A percentile compares a stretch with the other conserved stretches of the same genome.
Evolutionary conservation across 1,140 invertebrate genomes (phyloP).

Genomic region (Eurosta solidaginis): DNA sequence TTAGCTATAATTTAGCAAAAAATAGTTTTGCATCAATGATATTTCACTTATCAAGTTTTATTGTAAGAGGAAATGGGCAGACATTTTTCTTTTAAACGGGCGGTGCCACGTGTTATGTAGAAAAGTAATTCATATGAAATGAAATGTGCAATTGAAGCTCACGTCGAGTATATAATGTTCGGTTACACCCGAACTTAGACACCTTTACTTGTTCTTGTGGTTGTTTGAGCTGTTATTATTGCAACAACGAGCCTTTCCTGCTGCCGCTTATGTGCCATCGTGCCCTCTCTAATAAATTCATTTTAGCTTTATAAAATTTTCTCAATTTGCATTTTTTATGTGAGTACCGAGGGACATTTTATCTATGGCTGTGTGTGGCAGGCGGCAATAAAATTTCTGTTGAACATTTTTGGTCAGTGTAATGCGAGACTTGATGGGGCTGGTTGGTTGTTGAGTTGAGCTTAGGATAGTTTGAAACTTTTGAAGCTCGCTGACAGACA

Average conservation of each 20-base stretch:
- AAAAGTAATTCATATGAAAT: too few species aligned
- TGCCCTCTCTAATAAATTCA: conserved; percentile 45
- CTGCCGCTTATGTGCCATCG: neutral
- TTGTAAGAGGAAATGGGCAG: too few species aligned
- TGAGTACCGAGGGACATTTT: conserved; percentile 33
- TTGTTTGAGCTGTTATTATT: neutral
- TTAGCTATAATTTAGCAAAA: too few species aligned
- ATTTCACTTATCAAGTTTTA: too few species aligned
- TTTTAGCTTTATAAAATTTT: conserved; percentile 49
- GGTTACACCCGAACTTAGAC: too few species aligned
- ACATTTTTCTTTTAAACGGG: too few species aligned
- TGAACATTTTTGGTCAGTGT: neutral
- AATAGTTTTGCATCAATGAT: too few species aligned
- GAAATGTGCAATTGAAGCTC: too few species aligned
- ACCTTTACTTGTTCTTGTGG: too few species aligned
- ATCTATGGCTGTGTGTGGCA: conserved; percentile 50
- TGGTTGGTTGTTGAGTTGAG: neutral
- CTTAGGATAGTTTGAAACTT: neutral
- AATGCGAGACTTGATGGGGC: too few species aligned
- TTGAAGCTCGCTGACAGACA: neutral
- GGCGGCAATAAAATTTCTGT: conserved; percentile 49
- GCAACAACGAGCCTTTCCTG: neutral
- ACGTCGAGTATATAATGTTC: too few species aligned
- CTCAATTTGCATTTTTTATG: conserved; percentile 59
- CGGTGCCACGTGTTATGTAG: too few species aligned